Evolutionary conservation across 1,140 invertebrate genomes (phyloP).

Genomic region (Neotoxoptera formosana): DNA sequence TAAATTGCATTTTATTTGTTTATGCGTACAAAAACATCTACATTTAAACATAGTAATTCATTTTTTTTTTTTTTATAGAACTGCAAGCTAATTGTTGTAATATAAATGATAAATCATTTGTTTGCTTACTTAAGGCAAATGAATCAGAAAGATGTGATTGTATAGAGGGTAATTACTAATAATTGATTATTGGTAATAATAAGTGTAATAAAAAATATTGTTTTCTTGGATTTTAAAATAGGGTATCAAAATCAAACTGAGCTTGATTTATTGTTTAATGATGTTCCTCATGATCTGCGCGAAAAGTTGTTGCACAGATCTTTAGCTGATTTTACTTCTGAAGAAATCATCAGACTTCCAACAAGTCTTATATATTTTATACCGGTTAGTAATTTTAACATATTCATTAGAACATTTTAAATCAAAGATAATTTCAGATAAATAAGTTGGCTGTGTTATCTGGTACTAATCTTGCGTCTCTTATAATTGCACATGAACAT

Average conservation of each 20-base stretch:
- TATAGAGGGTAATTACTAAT: conserved; percentile 22
- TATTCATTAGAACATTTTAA: not conserved
- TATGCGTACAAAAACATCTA: not conserved
- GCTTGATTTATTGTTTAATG: not conserved
- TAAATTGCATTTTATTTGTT: not conserved
- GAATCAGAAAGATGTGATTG: not conserved
- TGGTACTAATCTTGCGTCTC: not conserved
- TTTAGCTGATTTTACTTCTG: not conserved
- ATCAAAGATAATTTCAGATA: conserved; percentile 18
- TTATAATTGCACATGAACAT: conserved; percentile 13
- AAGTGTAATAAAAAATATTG: not conserved
- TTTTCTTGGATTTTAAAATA: not conserved
- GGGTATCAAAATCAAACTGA: conserved; percentile 26
- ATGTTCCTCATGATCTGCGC: not conserved
- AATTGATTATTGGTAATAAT: not conserved
- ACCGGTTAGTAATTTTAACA: not conserved
- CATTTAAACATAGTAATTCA: not conserved
- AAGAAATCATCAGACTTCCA: conserved; percentile 35
- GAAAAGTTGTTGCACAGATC: not conserved
- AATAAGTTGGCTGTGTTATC: conserved; percentile 19
- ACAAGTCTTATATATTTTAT: conserved; percentile 22
- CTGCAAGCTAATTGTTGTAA: not conserved
- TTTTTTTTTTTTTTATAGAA: not conserved
- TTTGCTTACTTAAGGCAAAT: not conserved
- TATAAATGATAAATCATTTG: not conserved